Evolutionary conservation across 2,888 invertebrate genomes (phyloP).

Genomic region (Cinara cedri): DNA sequence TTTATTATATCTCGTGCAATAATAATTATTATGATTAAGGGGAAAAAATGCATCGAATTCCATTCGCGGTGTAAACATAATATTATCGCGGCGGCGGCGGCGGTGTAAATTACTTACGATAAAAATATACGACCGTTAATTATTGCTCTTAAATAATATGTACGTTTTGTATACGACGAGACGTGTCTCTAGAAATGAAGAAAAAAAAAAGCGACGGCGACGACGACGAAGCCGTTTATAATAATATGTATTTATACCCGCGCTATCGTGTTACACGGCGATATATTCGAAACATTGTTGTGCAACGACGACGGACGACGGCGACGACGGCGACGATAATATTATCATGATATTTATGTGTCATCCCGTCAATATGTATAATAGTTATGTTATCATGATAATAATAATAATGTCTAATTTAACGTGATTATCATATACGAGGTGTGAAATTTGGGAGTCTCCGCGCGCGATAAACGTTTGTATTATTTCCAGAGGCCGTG

Average conservation of each 20-base stretch:
- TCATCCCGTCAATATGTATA: not conserved
- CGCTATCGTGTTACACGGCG: not conserved
- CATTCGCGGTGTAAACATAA: not conserved
- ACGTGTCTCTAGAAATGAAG: too few relatives aligned
- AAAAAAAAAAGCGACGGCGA: too few relatives aligned
- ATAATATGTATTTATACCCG: not conserved
- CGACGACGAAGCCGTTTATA: not conserved
- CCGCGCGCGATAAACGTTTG: not conserved
- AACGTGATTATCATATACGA: constrained; percentile 4
- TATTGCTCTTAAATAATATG: too few relatives aligned
- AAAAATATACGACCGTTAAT: too few relatives aligned
- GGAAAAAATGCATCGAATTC: too few relatives aligned
- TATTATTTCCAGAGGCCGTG: not conserved
- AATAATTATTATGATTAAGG: too few relatives aligned
- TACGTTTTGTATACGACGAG: too few relatives aligned
- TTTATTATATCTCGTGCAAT: too few relatives aligned
- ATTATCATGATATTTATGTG: not conserved
- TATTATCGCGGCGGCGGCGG: not conserved
- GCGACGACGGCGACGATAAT: not conserved
- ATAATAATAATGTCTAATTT: constrained; percentile 4
- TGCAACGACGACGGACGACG: not conserved
- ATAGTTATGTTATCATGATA: too few relatives aligned
- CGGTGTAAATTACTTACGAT: not conserved
- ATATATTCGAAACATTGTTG: not conserved
- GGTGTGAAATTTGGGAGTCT: not conserved